Conservation (phyloP, 2,888 invertebrate genomes). For the Lottia scabra region DNA sequence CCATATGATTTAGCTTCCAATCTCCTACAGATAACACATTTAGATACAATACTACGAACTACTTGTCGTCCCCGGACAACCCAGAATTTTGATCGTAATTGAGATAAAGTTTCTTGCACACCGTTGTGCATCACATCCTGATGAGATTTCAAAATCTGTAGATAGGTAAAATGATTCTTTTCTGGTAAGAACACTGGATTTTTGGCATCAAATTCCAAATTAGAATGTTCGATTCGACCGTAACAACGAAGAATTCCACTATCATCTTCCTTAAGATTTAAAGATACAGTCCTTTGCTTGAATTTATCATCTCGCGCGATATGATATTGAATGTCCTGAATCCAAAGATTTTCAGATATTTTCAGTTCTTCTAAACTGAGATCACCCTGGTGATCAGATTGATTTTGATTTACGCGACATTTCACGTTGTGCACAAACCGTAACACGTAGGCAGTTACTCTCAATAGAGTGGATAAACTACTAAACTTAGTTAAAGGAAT, state of each 20-base stretch:
- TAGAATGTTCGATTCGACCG: not conserved
- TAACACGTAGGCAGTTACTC: not conserved
- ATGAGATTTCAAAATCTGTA: not conserved
- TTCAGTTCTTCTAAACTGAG: not conserved
- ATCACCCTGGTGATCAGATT: not conserved
- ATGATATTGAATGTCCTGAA: not conserved
- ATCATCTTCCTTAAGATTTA: not conserved
- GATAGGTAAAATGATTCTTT: not conserved
- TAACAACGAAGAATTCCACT: not conserved
- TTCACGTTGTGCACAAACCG: not conserved
- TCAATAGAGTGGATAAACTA: not conserved
- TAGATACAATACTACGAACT: not conserved
- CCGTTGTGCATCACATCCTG: not conserved
- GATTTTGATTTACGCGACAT: not conserved
- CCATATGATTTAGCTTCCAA: not conserved
- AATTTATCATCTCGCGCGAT: not conserved
- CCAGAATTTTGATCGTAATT: not conserved
- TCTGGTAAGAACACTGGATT: not conserved
- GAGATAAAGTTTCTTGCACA: slow-evolving; percentile 1
- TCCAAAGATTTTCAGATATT: not conserved
- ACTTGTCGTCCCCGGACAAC: not conserved
- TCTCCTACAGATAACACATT: not conserved
- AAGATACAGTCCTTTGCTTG: not conserved
- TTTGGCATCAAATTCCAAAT: not conserved
- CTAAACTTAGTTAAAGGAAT: not conserved